Evolutionary conservation across 2,888 invertebrate species (phyloP), one percentile per base, ranked within the genome.

Genomic region (Sisyra terminalis): DNA sequence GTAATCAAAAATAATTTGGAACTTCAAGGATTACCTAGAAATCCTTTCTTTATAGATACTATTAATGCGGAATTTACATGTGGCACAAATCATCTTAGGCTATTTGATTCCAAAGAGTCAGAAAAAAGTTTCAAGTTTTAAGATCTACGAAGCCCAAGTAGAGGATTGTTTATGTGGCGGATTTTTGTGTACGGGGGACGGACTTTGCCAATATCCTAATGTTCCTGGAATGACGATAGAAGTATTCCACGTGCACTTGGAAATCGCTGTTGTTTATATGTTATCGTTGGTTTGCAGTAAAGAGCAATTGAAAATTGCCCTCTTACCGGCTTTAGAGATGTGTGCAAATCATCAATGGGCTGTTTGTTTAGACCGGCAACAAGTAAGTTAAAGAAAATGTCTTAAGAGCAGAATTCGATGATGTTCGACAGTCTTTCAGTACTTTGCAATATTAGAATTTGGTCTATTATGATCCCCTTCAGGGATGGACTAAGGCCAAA

Each of bases 361-460:
- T 0, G 71, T 74, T 45, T 79, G 78, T 51, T 68, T 86, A 46
- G 83, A 85, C 57, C 75, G 78, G 55, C 66, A 79, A 52, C 82
- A 85, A 66, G 78, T 82, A 57, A 52, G 49, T n/a, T n/a, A n/a
- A n/a, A n/a, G n/a, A n/a, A n/a, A n/a, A n/a, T n/a, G n/a, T n/a
- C n/a, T n/a, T n/a, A n/a, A n/a, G n/a, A n/a, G n/a, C n/a, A n/a
- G n/a, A n/a, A n/a, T n/a, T n/a, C n/a, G n/a, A n/a, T n/a, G n/a
- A n/a, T n/a, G n/a, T n/a, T n/a, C n/a, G n/a, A n/a, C n/a, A n/a
- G n/a, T n/a, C n/a, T n/a, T n/a, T n/a, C n/a, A n/a, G n/a, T n/a
- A n/a, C n/a, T n/a, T n/a, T n/a, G n/a, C n/a, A n/a, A n/a, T n/a
- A n/a, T n/a, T n/a, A n/a, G n/a, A n/a, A n/a, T n/a, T n/a, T n/a